These are phyloP conservation scores for Scolopax mira DNA, from an alignment of 2,113 vertebrate genomes.

Conservation along the genomic window DNA sequence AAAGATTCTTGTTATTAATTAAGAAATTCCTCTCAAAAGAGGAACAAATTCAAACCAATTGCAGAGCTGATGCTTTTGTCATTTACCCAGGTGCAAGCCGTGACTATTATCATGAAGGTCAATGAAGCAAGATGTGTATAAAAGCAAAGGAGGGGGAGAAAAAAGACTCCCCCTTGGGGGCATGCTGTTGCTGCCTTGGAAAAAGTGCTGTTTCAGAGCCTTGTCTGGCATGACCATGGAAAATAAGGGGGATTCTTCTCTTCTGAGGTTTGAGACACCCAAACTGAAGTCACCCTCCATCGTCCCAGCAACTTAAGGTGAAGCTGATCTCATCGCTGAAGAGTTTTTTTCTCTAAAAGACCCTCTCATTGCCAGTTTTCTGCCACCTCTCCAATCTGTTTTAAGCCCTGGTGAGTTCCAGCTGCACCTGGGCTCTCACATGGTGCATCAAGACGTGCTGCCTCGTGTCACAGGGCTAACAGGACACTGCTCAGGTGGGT, in stretches of 20 bases:
- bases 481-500: background rate
- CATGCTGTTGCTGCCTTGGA: background rate
- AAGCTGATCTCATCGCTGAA: background rate
- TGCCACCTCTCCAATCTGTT: background rate
- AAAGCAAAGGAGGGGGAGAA: background rate
- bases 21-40: background rate
- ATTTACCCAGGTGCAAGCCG: background rate
- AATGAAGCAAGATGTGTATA: background rate
- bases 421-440: background rate
- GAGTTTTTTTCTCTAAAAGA: rapidly evolving
- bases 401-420: background rate
- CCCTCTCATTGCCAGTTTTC: background rate
- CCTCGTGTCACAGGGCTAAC: background rate
- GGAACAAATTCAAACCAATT: background rate
- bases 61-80: background rate
- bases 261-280: background rate
- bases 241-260: background rate
- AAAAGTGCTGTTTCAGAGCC: background rate
- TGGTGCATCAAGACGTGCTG: background rate
- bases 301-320: background rate
- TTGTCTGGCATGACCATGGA: no score
- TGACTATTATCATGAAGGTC: background rate
- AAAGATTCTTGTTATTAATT: background rate
- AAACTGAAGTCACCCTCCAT: background rate
- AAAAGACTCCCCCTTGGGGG: background rate